Evolutionary conservation across 2,113 vertebrate species (phyloP), one percentile per base, ranked within the genome.

Genomic region (Noctilio leporinus): DNA sequence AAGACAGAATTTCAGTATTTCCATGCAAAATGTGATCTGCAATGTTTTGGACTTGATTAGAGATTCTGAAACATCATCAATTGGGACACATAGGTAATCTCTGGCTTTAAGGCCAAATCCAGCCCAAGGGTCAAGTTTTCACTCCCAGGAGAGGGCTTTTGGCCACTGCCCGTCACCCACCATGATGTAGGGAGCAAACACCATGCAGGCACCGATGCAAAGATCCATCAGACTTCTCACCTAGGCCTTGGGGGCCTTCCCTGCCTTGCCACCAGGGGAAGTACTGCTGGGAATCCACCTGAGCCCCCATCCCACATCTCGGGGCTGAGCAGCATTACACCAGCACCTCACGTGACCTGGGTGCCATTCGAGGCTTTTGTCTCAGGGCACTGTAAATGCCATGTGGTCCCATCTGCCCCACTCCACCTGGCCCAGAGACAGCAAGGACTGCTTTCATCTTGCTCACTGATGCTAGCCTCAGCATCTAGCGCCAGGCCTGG

Each of bases 1-100:
- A 81, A 96, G 47, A 90, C 10, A 17, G 33, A 81, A 93, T 87
- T 92, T 91, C 55, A 93, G 33, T 73, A 88, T 84, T 80, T 76
- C 40, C 86, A 38, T 65, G 40, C 22, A 94, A 64, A 80, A 76
- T 81, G 59, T 55, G n/a, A 95, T 72, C 75, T 67, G 82, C 49
- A 6, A 10, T 88, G 8, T 85, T 93, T 73, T 82, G 4, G 45
- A 72, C 57, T 82, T 69, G 65, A 77, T 67, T 49, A 89, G 53
- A 30, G 38, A 81, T 89, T 88, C 4, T 49, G 2, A 90, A 82
- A 77, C 65, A 83, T 51, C 26, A 72, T 67, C 62, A 69, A 83
- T 10, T 81, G 45, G 67, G 22, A 67, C 64, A 91, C 17, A 59
- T 0, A 59, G 20, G 57, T 53, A 70, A 78, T 45, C 76, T 80